phyloP scores from a whole-genome alignment of 2,888 invertebrate genomes.

The Callinectes sapidus region DNA sequence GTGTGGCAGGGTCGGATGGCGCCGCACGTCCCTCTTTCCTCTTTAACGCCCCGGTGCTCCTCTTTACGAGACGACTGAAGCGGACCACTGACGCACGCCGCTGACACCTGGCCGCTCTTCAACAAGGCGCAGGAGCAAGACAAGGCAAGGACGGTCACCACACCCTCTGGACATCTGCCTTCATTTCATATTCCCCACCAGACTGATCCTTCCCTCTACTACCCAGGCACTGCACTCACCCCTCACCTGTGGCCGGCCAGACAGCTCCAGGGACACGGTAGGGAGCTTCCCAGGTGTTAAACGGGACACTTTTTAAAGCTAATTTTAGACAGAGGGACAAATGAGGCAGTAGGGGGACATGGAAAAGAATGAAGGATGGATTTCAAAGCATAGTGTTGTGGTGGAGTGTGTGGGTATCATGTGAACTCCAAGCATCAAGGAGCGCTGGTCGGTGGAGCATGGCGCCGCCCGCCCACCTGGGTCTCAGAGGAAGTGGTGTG shows the following conservation, averaged over 20 bases:
- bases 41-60: background rate
- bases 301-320: background rate
- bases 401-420: background rate
- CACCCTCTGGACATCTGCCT: background rate
- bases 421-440: slow-evolving; percentile 9
- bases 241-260: background rate
- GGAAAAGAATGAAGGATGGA: background rate
- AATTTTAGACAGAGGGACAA: background rate
- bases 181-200: background rate
- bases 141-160: background rate
- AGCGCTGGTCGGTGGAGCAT: slow-evolving; percentile 10
- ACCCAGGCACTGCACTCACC: background rate
- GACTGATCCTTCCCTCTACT: background rate
- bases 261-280: background rate
- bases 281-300: background rate
- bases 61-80: background rate
- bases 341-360: background rate
- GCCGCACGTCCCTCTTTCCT: background rate
- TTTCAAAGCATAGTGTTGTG: background rate
- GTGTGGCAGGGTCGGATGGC: background rate
- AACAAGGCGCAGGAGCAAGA: background rate
- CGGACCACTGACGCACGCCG: background rate
- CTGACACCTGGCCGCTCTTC: background rate
- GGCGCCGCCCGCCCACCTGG: slow-evolving; percentile 18
- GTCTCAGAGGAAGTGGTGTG: slow-evolving; percentile 22